Percentiles rank a stretch among this genome's conserved stretches.
Conservation (phyloP, 1,140 invertebrate genomes). For the Mizuhopecten yessoensis region DNA sequence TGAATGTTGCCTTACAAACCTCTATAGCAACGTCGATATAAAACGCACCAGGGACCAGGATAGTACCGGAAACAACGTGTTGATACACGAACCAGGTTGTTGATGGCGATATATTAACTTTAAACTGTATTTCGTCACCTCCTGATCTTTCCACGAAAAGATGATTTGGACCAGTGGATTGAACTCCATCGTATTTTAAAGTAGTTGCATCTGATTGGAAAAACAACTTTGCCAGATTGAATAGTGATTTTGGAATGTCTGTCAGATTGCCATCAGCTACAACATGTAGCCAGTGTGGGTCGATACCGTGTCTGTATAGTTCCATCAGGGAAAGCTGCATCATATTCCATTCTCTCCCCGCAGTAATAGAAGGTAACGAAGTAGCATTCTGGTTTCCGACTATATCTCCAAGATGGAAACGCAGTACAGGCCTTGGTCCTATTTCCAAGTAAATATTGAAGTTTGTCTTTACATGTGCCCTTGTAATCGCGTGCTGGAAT, state of each 20-base stretch:
- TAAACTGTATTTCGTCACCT: conserved; percentile 27
- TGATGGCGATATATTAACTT: conserved; percentile 45
- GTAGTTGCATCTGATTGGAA: conserved; percentile 50
- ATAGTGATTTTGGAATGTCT: conserved; percentile 15
- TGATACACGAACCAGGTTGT: conserved; percentile 62
- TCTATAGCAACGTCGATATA: conserved; percentile 62
- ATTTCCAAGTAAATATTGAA: conserved; percentile 72
- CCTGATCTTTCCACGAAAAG: conserved; percentile 44
- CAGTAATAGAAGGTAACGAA: conserved; percentile 68
- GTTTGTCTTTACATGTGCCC: conserved; percentile 42
- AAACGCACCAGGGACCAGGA: conserved; percentile 65
- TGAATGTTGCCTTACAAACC: conserved; percentile 41
- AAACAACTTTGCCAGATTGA: conserved; percentile 26
- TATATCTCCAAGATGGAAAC: conserved; percentile 65
- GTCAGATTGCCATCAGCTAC: neutral
- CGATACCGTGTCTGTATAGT: conserved; percentile 52
- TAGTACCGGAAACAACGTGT: conserved; percentile 53
- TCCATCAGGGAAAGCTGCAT: conserved; percentile 46
- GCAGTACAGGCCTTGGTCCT: conserved; percentile 70
- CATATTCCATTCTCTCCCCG: conserved; percentile 51
- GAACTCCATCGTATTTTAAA: conserved; percentile 48
- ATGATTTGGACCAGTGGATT: neutral
- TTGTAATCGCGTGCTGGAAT: conserved; percentile 65
- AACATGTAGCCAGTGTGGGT: conserved; percentile 51
- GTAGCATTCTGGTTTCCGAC: conserved; percentile 55